Percentiles rank a stretch among this genome's conserved stretches.
phyloP scores from a whole-genome alignment of 2,797 vertebrate genomes.

The Bucorvus abyssinicus region DNA sequence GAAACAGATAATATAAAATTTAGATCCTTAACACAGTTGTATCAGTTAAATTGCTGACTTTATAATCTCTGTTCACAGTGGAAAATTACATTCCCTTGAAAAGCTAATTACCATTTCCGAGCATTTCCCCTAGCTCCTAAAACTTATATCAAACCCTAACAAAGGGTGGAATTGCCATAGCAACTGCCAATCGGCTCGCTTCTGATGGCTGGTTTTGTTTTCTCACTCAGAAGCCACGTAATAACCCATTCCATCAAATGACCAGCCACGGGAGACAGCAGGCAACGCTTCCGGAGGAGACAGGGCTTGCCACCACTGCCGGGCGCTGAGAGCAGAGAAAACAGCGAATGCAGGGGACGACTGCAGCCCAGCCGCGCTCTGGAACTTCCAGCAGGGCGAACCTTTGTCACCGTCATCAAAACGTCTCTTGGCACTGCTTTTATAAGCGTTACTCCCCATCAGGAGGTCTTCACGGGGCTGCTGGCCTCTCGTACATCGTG shows the following conservation, averaged over 20 bases:
- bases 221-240: not conserved
- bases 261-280: not conserved
- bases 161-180: constrained; percentile 60
- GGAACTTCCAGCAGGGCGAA: not conserved
- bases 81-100: constrained; percentile 47
- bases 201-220: constrained; percentile 47
- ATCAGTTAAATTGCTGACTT: constrained; percentile 32
- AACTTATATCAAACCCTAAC: constrained; percentile 18
- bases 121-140: constrained; percentile 27
- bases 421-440: not conserved
- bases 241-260: constrained; percentile 4
- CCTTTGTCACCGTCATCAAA: not conserved
- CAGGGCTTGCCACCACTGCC: not conserved
- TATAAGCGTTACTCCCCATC: not conserved
- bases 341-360: not conserved
- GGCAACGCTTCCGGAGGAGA: not conserved
- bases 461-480: not conserved
- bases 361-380: not conserved
- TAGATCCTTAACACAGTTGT: not conserved
- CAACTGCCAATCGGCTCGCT: constrained; percentile 52
- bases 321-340: not conserved
- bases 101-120: constrained; percentile 47
- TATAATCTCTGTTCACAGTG: constrained; percentile 9
- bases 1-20: not conserved
- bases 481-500: not conserved